Evolutionary conservation across 2,113 vertebrate genomes (phyloP), one percentile per base, ranked within the genome.

Genomic region (Leptocoma aspasia): DNA sequence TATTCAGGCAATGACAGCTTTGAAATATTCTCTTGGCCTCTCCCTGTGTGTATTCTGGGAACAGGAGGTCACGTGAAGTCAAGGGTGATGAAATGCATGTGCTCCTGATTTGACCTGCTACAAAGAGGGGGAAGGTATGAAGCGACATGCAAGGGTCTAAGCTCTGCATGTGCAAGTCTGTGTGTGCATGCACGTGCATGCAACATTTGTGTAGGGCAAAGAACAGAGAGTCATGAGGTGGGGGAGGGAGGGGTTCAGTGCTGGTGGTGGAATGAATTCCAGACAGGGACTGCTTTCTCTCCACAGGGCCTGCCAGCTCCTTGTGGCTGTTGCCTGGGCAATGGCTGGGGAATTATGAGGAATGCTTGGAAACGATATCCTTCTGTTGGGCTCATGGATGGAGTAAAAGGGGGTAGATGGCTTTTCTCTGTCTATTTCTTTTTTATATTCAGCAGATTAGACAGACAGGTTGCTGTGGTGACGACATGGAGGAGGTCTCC

Each of bases 381-480:
- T 97, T 98, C 98, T 98, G 97, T 97, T 88, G 96, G 97, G 94
- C 97, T 97, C 96, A 87, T 79, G 96, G 98, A 97, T 97, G 92
- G 91, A 98, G 94, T 97, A 98, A 97, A 98, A 98, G 96, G 97
- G 98, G 96, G 96, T 98, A 96, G 97, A 97, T 97, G 96, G 94
- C 94, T 98, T 98, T 98, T 98, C 96, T 98, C 96, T 98, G 92
- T 97, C 90, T 97, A 86, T 66, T 96, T 90, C 95, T 97, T 93
- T 97, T 98, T 98, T 97, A 97, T 97, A 97, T 97, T 97, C 97
- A 98, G 95, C 95, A 98, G 97, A 98, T 98, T 98, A 98, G 96
- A 97, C 94, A 91, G 79, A 86, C 94, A 96, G 96, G 98, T 98
- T 98, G 98, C 98, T 98, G 98, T 98, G 97, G 98, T 24, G 95